Evolutionary conservation across 2,113 vertebrate genomes (phyloP), one percentile per base, ranked within the genome.

Genomic region (Turnix velox): DNA sequence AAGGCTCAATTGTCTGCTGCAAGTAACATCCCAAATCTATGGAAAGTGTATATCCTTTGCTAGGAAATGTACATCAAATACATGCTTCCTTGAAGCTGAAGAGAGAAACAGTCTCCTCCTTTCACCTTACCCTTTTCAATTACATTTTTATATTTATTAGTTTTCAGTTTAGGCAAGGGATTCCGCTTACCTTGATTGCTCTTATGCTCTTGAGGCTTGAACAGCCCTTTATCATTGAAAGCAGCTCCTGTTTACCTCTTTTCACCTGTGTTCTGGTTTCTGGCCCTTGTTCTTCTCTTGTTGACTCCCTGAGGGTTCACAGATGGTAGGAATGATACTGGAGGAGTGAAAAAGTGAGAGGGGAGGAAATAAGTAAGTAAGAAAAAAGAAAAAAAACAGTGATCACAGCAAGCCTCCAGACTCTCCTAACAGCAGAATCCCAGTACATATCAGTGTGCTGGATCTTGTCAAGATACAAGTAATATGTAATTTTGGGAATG

Each of bases 191-290:
- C 40, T 18, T 7, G 42, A 55, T 33, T 72, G 52, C 28, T 88
- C 15, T 87, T 46, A 12, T 54, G 42, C 30, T 79, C 24, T 40
- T 49, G 65, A 87, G 40, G 30, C 37, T 72, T 73, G 54, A 92
- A 45, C 42, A 76, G 59, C 35, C 23, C 46, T 68, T 79, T 76
- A 45, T 71, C 76, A 58, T 61, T 61, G 71, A 46, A 77, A 76
- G 75, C 82, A 93, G 28, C 18, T 93, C 62, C 89, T 66, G 39
- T 73, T 96, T 87, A 91, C 94, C 84, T 92, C 92, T 76, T 85
- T 92, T 94, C 87, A 96, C 89, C 87, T 93, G 78, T 52, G 71
- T 73, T 89, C 89, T 77, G 58, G 16, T 95, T 96, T 92, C 84
- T 89, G 72, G 88, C 59, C 43, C 71, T 91, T 20, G 5, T 73